Base-by-base conservation (phyloP, 2,888 invertebrate species). In the Hypolimnas misippus region DNA sequence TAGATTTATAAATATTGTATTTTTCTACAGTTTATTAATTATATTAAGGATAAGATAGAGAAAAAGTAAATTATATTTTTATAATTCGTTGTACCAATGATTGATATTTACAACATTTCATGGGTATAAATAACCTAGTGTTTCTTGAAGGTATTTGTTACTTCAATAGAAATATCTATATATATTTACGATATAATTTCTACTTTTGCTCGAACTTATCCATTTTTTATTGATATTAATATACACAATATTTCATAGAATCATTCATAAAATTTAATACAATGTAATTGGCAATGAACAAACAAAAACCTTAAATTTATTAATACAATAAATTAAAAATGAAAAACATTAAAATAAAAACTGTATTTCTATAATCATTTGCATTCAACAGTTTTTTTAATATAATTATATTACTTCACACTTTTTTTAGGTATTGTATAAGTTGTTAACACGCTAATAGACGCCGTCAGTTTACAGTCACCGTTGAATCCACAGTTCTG, bases 401-500 rank as follows among this genome's bases (percentile, higher is more conserved):
- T 84, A 79, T 84, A 84, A 83, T 86, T 81, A 84, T 83, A 85
- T 81, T 81, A 83, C 82, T 84, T 84, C 76, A 73, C 80, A 77
- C 79, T 68, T 76, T 77, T 73, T 73, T 72, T 73, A 52, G 59
- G 38, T 75, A 71, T 72, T 76, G 76, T 73, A 65, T 72, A 76
- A 35, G 38, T 38, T 21, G 44, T 38, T 38, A 38, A 38, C 12
- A 12, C n/a, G 52, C 33, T 35, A 25, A 53, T 66, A 72, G 55
- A 42, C 68, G 71, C 73, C 72, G 86, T 91, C 89, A 92, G 84
- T 92, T 92, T 57, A 86, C 86, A 60, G 86, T 82, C 46, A 87
- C 87, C 63, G 89, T 67, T 40, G 87, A 72, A 62, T 91, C 90
- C 61, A 91, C 87, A 65, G 89, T 95, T 89, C 97, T 96, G 93